Percentiles rank a stretch among this genome's conserved stretches.
phyloP scores from a whole-genome alignment of 2,888 invertebrate genomes.

The Desoria tigrina region DNA sequence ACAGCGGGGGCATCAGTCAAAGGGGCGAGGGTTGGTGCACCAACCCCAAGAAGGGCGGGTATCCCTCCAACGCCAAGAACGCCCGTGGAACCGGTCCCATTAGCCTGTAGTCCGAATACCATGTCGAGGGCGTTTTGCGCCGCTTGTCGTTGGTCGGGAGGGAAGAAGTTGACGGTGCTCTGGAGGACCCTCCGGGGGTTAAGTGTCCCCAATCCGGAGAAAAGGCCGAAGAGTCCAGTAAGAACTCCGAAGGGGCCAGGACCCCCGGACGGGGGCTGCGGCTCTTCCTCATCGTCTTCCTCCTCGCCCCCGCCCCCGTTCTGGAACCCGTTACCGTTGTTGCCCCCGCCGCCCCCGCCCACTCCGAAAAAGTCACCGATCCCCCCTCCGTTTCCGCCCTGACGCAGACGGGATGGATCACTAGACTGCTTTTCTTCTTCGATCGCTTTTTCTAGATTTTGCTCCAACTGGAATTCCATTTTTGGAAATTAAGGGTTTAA shows the following conservation, averaged over 20 bases:
- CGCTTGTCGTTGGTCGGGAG: conserved; percentile 26
- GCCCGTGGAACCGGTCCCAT: no score
- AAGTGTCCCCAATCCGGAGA: conserved; percentile 37
- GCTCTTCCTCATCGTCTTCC: conserved; percentile 28
- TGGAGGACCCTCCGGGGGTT: conserved; percentile 41
- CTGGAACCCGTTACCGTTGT: conserved; percentile 6
- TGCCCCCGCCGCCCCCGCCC: conserved; percentile 19
- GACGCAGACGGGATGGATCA: conserved; percentile 2
- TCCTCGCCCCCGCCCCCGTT: conserved; percentile 26
- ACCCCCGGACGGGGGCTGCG: conserved; percentile 13
- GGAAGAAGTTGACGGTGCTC: conserved; percentile 47
- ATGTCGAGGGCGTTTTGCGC: conserved; percentile 39
- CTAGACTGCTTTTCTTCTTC: conserved; percentile 20
- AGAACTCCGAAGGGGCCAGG: conserved; percentile 36
- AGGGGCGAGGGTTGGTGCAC: no score
- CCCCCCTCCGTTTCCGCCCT: conserved; percentile 28
- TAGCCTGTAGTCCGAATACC: conserved; percentile 23
- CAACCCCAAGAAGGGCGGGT: no score
- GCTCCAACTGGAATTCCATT: no score
- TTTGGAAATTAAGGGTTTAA: no score
- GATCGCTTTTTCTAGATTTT: conserved; percentile 32
- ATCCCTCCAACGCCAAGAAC: no score
- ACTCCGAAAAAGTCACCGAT: conserved; percentile 26
- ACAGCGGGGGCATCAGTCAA: conserved; percentile 9
- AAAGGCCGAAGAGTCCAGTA: conserved; percentile 31